Evolutionary conservation across 2,113 vertebrate genomes (phyloP), one percentile per base, ranked within the genome.

Genomic region (Brachirus orientalis): DNA sequence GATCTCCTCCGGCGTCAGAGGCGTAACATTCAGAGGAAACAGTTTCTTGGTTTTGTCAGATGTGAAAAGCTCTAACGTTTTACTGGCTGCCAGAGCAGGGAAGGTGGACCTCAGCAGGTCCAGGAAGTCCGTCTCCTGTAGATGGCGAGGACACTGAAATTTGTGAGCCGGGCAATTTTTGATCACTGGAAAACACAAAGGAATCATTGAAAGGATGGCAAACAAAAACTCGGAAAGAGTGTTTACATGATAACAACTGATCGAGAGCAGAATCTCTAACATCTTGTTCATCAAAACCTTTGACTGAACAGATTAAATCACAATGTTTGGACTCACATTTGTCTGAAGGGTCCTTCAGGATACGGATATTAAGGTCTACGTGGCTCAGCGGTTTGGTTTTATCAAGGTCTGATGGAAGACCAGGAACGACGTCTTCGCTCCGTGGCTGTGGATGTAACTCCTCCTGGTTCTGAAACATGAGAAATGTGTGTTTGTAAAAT

Each of bases 1-100:
- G 44, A 72, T n/a, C n/a, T 57, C 60, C n/a, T 72, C 69, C 8
- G 69, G 41, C 3, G 52, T 72, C 69, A 56, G 43, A 1, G 11
- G 5, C 19, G 13, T 1, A 0, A 35, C 13, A 2, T 3, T 28
- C 10, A 54, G 51, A 8, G 22, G 56, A 8, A 12, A 12, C 1
- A 71, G 19, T 9, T 0, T 48, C 35, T 19, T 28, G 6, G 2
- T 17, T 2, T 10, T 8, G 8, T 58, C n/a, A 0, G 19, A 0
- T 0, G 2, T 48, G 11, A 56, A 50, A 10, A 78, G 0, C 0
- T 78, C 75, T 33, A 78, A 63, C 0, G 19, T 3, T 37, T 37
- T n/a, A 0, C 11, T 35, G 1, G 2, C 44, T 1, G n/a, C 33
- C 41, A 82, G 65, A 65, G 60, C 44, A 57, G 79, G 75, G 22